Base-by-base conservation (phyloP, 2,888 invertebrate species). In the Atherix ibis region DNA sequence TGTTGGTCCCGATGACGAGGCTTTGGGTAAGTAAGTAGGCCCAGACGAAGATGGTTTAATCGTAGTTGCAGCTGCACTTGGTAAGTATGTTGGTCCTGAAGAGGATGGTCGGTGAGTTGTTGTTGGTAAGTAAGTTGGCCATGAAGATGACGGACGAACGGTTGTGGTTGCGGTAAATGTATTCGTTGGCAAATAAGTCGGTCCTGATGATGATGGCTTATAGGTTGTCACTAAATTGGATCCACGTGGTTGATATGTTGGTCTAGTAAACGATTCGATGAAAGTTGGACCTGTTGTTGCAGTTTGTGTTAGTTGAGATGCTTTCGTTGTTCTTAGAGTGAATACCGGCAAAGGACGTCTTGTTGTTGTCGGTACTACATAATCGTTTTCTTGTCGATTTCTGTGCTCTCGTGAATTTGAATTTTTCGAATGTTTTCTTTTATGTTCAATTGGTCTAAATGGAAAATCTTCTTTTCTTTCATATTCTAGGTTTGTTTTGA, bases 21-120 rank as follows among this genome's bases (percentile, higher is more conserved):
- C 5, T 5, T 13, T 5, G 5, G n/a, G n/a, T 10, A 4, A 5
- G 12, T 5, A 5, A 12, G 26, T 26, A 12, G 13, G n/a, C 4
- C 26, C 26, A 10, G 26, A 26, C n/a, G 26, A 12, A 26, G 35
- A 28, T 6, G 32, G 6, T 27, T 14, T 18, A 14, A 32, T 35
- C 2, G 31, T n/a, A 12, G 26, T 5, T 5, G 31, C 6, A 13
- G 6, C 6, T 8, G 22, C 10, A 22, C 30, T 39, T 10, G 22
- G 22, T 3, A 39, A 15, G 19, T 38, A 38, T 13, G 38, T 38
- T 19, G 38, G 32, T 1, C 35, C 35, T 9, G 27, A 15, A 6
- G 38, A 36, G n/a, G 38, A 33, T 17, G 35, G 30, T 6, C 33
- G 32, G 10, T 22, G 6, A 6, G 22, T 22, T 10, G 22, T 6